Evolutionary conservation across 2,888 invertebrate species (phyloP).

Genomic region (Drosophila quasianomalipes): DNA sequence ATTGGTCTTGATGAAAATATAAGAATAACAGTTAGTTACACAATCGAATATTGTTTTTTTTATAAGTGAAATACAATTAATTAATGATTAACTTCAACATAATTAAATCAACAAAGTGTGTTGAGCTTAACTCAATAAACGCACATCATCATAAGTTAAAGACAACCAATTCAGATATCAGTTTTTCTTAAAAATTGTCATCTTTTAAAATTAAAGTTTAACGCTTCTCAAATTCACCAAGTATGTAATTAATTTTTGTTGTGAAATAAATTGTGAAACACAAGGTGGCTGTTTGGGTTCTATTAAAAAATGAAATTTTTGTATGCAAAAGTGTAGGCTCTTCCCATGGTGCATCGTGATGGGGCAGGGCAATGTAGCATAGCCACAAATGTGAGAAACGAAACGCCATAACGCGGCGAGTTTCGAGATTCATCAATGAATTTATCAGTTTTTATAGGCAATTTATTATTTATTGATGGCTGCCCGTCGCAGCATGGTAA

Average conservation of each 20-base stretch:
- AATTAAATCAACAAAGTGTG: background rate
- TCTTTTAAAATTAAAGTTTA: background rate
- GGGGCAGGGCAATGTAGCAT: constrained; percentile 1
- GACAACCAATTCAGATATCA: background rate
- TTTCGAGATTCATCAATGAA: constrained; percentile 72
- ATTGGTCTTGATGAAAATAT: too few relatives aligned
- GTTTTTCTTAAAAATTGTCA: background rate
- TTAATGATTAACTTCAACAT: background rate
- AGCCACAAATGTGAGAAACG: constrained; percentile 47
- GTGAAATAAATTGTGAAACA: background rate
- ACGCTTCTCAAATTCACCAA: background rate
- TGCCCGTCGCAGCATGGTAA: constrained; percentile 15
- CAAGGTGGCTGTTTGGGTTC: background rate
- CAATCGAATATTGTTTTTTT: background rate
- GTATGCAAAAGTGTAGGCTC: background rate
- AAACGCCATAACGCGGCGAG: constrained; percentile 35
- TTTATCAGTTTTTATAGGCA: constrained; percentile 80
- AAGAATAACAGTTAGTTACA: background rate
- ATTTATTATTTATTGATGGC: constrained; percentile 79
- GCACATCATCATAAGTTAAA: background rate
- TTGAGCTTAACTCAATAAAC: background rate
- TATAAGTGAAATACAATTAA: background rate
- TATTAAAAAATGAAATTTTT: background rate
- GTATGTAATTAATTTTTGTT: background rate
- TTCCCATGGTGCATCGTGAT: background rate